Conservation (phyloP, 2,888 invertebrate genomes). For the Stomorhina lunata region DNA sequence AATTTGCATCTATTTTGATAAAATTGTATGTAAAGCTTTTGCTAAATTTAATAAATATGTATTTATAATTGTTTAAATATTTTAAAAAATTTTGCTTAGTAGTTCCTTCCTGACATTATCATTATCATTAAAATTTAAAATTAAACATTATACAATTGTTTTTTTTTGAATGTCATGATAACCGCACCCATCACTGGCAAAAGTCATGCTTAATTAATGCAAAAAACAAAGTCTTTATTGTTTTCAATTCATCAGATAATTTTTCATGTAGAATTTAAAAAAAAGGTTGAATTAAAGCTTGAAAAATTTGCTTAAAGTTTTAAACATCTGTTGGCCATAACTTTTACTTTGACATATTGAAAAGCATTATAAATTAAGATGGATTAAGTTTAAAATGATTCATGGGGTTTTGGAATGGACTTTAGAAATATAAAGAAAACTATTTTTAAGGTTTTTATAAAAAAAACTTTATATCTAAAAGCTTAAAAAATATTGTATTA, state of each 20-base stretch:
- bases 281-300: too few species aligned
- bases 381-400: background rate
- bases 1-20: too few species aligned
- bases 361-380: background rate
- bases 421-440: background rate
- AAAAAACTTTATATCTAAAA: too few species aligned
- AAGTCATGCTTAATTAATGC: slow-evolving; percentile 13
- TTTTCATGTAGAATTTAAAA: background rate
- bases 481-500: too few species aligned
- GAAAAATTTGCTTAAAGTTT: background rate
- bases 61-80: background rate
- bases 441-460: background rate
- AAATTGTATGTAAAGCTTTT: too few species aligned
- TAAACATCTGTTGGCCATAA: background rate
- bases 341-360: background rate
- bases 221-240: background rate
- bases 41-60: too few species aligned
- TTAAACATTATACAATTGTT: background rate
- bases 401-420: background rate
- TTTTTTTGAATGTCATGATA: slow-evolving; percentile 30
- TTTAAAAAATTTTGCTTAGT: background rate
- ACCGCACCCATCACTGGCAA: slow-evolving; percentile 30
- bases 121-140: background rate
- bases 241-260: background rate
- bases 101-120: background rate